Conservation (phyloP, 2,113 vertebrate species). For the Grantiella picta region DNA sequence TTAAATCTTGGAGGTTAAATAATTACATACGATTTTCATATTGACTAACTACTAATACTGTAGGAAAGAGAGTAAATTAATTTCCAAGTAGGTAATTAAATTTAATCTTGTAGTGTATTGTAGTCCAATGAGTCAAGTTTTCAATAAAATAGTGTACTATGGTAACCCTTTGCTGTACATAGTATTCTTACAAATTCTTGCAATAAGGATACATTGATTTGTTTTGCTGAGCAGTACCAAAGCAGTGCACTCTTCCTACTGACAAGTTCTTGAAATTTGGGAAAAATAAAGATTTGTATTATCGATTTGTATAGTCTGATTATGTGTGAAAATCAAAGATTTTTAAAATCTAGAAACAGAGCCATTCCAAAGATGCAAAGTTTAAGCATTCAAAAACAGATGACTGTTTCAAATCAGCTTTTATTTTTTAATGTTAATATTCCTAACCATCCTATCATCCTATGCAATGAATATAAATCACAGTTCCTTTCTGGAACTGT, state of each 20-base stretch:
- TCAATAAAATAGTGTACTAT: neutral
- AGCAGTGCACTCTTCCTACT: neutral
- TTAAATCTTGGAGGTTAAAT: neutral
- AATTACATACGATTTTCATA: neutral
- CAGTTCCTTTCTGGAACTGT: neutral
- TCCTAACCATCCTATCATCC: neutral
- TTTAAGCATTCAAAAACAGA: neutral
- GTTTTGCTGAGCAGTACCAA: neutral
- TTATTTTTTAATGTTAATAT: neutral
- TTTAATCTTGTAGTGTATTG: neutral
- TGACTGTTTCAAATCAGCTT: neutral
- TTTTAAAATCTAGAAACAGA: neutral
- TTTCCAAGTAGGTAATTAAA: neutral
- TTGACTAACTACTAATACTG: neutral
- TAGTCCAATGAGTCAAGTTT: neutral
- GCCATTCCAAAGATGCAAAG: neutral
- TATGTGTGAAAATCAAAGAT: neutral
- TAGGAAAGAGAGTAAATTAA: neutral
- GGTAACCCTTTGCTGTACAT: neutral
- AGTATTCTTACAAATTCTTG: neutral
- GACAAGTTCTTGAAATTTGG: neutral
- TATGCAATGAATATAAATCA: neutral
- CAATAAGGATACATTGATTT: neutral
- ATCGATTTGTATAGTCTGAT: neutral
- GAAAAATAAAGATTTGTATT: neutral